These are phyloP conservation scores for Colletes gigas DNA, from an alignment of 1,140 invertebrate species.

Conservation along the genomic window DNA sequence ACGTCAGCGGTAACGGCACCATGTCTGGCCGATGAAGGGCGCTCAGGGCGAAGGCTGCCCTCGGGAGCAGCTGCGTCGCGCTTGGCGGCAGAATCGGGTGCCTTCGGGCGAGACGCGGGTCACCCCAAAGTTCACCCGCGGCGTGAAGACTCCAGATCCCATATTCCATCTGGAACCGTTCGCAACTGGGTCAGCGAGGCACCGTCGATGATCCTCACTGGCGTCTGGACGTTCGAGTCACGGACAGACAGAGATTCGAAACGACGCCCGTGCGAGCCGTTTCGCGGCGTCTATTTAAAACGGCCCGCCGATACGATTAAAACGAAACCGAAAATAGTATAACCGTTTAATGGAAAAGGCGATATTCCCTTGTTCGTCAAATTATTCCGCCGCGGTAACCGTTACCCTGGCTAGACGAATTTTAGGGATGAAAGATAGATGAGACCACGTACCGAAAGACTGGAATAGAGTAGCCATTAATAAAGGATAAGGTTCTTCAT, in stretches of 20 bases:
- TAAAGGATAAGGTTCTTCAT: not conserved
- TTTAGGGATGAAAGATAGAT: constrained; percentile 8
- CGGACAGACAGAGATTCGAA: no score
- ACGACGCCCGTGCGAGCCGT: not conserved
- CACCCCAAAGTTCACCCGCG: constrained; percentile 77
- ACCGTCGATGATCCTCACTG: no score
- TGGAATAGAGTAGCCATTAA: not conserved
- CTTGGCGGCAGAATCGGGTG: constrained; percentile 73
- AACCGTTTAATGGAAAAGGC: constrained; percentile 12
- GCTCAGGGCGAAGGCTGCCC: constrained; percentile 75
- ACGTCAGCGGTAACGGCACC: constrained; percentile 66
- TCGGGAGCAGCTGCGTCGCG: constrained; percentile 72
- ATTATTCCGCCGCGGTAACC: not conserved
- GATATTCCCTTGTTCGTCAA: not conserved
- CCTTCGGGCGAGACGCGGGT: constrained; percentile 75
- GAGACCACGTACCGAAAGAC: not conserved
- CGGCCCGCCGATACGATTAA: not conserved
- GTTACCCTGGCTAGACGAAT: not conserved
- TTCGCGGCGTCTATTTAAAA: constrained; percentile 2
- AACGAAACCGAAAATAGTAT: not conserved
- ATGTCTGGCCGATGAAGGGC: constrained; percentile 72
- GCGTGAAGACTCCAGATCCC: constrained; percentile 79
- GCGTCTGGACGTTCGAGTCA: no score
- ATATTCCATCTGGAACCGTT: constrained; percentile 77
- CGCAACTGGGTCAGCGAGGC: no score